Conservation (phyloP, 2,113 vertebrate species). For the Ictalurus punctatus region DNA sequence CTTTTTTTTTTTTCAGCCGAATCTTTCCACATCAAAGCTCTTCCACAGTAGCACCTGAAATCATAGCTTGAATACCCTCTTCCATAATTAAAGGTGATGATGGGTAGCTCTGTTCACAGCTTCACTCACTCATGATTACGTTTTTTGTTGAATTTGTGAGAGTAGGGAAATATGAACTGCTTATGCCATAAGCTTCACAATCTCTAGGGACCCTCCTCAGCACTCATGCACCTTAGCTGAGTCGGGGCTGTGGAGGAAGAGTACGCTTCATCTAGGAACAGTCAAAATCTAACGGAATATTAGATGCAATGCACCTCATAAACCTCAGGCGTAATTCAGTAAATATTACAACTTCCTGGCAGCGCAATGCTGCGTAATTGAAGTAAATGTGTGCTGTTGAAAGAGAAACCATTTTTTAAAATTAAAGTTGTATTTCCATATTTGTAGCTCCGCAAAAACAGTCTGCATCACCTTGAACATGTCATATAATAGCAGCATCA, state of each 20-base stretch:
- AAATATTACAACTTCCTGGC: not conserved
- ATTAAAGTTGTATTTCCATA: not conserved
- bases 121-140: conserved; percentile 30
- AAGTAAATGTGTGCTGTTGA: not conserved
- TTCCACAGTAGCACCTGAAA: conserved; percentile 1
- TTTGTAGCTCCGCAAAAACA: not conserved
- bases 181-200: conserved; percentile 8
- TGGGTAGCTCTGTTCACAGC: conserved; percentile 4
- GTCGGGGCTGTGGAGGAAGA: not conserved
- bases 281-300: not conserved
- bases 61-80: conserved; percentile 8
- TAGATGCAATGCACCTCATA: not conserved
- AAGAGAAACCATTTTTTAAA: not conserved
- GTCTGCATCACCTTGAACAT: not conserved
- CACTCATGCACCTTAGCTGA: conserved; percentile 15
- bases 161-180: conserved; percentile 40
- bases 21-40: not conserved
- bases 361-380: not conserved
- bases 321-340: not conserved
- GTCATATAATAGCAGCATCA: not conserved
- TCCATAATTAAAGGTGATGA: conserved; percentile 32
- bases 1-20: not conserved
- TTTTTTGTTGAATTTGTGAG: conserved; percentile 25
- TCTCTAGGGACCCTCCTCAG: conserved; percentile 18
- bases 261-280: not conserved